Base-by-base conservation (phyloP, 2,888 invertebrate species). In the Dendrolimus pini region DNA sequence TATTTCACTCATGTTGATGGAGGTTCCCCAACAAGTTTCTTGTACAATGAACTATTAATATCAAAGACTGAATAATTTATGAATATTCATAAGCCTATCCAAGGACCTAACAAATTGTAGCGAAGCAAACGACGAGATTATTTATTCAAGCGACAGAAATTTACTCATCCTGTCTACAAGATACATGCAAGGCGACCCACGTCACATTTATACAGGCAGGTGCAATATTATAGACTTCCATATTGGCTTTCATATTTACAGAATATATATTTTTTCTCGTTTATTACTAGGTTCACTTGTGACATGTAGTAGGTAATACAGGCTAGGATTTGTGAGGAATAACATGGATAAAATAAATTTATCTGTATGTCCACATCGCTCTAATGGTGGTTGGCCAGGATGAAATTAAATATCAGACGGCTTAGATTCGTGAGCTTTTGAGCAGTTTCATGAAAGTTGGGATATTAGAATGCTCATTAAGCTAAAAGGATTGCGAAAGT, bases 181-280 rank as follows among this genome's bases (percentile, higher is more conserved):
- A 89, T 85, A 82, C 84, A 89, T 88, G 82, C 83, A 83, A 78
- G 83, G 74, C 78, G 79, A 86, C 89, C 89, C 85, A 73, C 80
- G 83, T 89, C 89, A 88, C 80, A 82, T 77, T 75, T 70, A 72
- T 47, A 72, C 64, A 68, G 72, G 65, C 83, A 85, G 85, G 84
- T 86, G 86, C 83, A 85, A 85, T 85, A 84, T 85, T 78, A 79
- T 80, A 64, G 62, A 72, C 73, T 81, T 81, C 79, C 47, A 47
- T 47, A 47, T 47, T 47, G 47, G 12, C 47, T 47, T 47, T 47
- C 9, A 7, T 47, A 47, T 47, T 47, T 47, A 47, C 30, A 30
- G 30, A 30, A 30, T 30, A 30, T 30, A 30, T 30, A 6, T 30
- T 30, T 30, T 30, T 6, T 30, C 30, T 30, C 30, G 30, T 6